Percentiles rank a stretch among this genome's conserved stretches.
phyloP scores from a whole-genome alignment of 2,888 invertebrate species.

The Tiliacea aurago region DNA sequence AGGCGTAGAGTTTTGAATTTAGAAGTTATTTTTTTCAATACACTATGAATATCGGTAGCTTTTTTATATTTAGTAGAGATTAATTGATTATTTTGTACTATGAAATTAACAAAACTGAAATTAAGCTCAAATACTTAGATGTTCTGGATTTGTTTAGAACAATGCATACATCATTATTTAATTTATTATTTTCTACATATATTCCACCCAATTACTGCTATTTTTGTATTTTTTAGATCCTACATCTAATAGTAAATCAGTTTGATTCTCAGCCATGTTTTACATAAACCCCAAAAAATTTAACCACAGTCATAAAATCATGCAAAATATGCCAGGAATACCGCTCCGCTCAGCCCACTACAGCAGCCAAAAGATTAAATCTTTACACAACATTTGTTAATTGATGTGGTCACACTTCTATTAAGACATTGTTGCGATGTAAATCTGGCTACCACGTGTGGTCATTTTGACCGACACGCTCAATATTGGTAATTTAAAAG shows the following conservation, averaged over 20 bases:
- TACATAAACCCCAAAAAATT: background rate
- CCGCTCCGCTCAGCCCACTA: constrained; percentile 33
- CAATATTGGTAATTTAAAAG: constrained; percentile 72
- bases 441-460: constrained; percentile 80
- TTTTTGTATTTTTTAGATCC: too few relatives aligned
- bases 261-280: background rate
- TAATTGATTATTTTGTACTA: background rate
- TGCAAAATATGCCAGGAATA: constrained; percentile 59
- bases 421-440: constrained; percentile 73
- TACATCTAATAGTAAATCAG: background rate
- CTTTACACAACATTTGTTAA: constrained; percentile 74
- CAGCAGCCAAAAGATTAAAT: constrained; percentile 68
- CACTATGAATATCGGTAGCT: background rate
- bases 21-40: background rate
- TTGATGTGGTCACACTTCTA: constrained; percentile 72
- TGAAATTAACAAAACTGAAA: background rate
- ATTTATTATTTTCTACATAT: background rate
- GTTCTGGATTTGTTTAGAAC: background rate
- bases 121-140: background rate
- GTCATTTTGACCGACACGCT: constrained; percentile 75
- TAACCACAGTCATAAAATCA: constrained; percentile 17
- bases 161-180: background rate
- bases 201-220: background rate
- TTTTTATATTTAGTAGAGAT: background rate
- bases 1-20: constrained; percentile 18